Base-by-base conservation (phyloP, 2,797 vertebrate species). In the Cetoscarus ocellatus region DNA sequence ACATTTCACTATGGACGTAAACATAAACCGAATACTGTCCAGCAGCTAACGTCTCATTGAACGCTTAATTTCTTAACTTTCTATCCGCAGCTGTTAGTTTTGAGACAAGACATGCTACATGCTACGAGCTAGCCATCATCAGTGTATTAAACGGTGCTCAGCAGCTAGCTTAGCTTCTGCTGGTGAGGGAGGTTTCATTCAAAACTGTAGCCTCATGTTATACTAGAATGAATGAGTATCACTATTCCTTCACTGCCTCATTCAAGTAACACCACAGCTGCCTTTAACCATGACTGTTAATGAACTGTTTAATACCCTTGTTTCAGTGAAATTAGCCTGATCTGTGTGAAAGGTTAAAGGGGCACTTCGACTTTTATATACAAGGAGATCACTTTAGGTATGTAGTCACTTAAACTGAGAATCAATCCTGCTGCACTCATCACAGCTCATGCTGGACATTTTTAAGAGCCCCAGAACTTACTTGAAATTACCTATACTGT, bases 311-410 rank as follows among this genome's bases (percentile, higher is more conserved):
- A 1, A 12, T 39, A 4, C 36, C 52, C 10, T 13, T 1, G 10
- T 36, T 51, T 52, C 3, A 5, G 8, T 48, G 78, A 69, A 86
- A 77, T 82, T 67, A 61, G n/a, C 57, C 27, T 55, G 34, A 52
- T 19, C 12, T 67, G 48, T 57, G 59, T 71, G 42, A 64, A 85
- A 90, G 85, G 83, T 85, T 84, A 85, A 75, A 73, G 55, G 67
- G 73, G 38, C 66, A 79, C 0, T 68, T 15, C 64, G 34, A 49
- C 13, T 0, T 9, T 44, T 73, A 11, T 10, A 44, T 17, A 39
- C 3, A 35, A 11, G 9, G 14, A 36, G 49, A 39, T 39, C 38
- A 39, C 1, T 27, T 27, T 27, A 27, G 27, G 27, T 27, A 2
- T 27, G 27, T 27, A 27, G 27, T 27, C 27, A 27, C 27, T 27